Base-by-base conservation (phyloP, 1,140 invertebrate species). In the Heterodera schachtii region DNA sequence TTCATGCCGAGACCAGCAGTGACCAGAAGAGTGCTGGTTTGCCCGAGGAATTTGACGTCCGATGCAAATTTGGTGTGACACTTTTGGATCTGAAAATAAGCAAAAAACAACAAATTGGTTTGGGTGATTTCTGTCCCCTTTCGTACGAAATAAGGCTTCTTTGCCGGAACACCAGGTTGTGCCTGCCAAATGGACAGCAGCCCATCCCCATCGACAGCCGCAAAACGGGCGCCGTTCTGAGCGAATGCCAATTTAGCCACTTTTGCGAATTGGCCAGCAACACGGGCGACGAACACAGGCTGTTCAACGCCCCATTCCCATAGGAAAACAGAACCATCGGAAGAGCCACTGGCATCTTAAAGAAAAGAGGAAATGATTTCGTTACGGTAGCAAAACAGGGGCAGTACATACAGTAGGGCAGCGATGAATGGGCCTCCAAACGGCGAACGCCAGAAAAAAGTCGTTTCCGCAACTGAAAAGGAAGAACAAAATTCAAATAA, bases 251-350 rank as follows among this genome's bases (percentile, higher is more conserved):
- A 94, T 82, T 95, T 93, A 0, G 96, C 98, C 13, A 99, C 96
- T 92, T 98, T 99, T 64, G 96, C 96, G 90, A 94, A 95, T 7
- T 94, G 94, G 43, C 96, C 96, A 1, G 96, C 93, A 44, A 95
- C 93, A 77, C 96, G 92, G 6, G 96, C 94, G 64, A 94, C 94
- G 86, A 95, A 94, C 9, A 99, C 94, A 16, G 95, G 93, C 81
- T 95, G 94, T 57, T 93, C 93, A 90, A 98, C 96, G 41, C 95
- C 95, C 96, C 96, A 99, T 92, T 99, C 96, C 96, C 96, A 98
- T 81, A 99, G 92, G 83, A 95, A 94, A 6, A 99, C 97, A 3
- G 96, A 97, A 13, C 97, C 97, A 92, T 99, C 97, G 90, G 97
- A 95, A 76, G 95, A 94, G 78, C 97, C 97, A 75, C 95, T 97